Conservation (phyloP, 2,888 invertebrate genomes). For the Drosophila nr. perissopoda region DNA sequence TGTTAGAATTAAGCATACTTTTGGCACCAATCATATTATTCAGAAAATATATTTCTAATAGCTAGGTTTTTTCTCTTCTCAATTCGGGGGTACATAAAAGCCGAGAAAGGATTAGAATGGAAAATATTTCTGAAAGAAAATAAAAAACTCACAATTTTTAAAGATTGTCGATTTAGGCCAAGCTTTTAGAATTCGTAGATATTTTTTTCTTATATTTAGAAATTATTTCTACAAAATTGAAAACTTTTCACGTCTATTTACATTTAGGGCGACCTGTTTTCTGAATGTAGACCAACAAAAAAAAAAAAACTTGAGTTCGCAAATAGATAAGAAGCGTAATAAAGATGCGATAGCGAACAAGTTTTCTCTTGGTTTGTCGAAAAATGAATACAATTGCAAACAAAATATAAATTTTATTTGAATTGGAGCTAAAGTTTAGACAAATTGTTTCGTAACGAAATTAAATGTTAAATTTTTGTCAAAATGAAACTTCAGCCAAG, state of each 20-base stretch:
- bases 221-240: too few species aligned
- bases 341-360: neutral
- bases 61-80: neutral
- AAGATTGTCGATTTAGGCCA: too few species aligned
- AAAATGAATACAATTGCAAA: neutral
- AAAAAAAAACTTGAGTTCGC: neutral
- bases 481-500: neutral
- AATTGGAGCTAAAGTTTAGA: neutral
- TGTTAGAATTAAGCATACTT: neutral
- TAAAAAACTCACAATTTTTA: neutral
- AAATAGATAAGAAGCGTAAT: conserved; percentile 13
- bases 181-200: too few species aligned
- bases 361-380: neutral
- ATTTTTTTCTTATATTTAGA: too few species aligned
- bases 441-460: neutral
- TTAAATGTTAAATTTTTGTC: neutral
- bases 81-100: neutral
- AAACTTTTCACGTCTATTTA: neutral
- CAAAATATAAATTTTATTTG: neutral
- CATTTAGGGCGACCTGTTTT: neutral
- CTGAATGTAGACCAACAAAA: neutral
- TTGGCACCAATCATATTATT: neutral
- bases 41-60: neutral
- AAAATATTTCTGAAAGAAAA: neutral
- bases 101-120: neutral